Evolutionary conservation across 1,140 invertebrate genomes (phyloP), one percentile per base, ranked within the genome.

Genomic region (Stenopsyche tienmushanensis): DNA sequence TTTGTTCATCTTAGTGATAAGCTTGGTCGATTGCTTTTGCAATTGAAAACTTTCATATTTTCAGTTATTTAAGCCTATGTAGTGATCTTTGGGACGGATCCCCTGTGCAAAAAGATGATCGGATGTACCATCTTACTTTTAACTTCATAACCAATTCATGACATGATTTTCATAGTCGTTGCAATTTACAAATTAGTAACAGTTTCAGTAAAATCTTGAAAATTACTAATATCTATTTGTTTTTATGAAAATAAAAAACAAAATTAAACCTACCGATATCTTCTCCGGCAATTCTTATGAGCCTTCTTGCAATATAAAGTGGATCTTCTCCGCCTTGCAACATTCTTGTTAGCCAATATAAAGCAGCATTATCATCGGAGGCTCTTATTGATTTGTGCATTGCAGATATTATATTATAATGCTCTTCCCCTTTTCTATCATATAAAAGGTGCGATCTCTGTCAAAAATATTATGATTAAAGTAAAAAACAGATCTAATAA

Each of bases 321-420:
- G 91, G 91, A 77, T 93, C 89, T 78, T 94, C 92, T 13, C 92
- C 92, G 2, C 88, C 89, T 64, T 87, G 80, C 49, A 94, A 77
- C 84, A 93, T 93, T 64, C 92, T 80, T 3, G 89, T 86, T 2
- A 91, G 79, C 91, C 91, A 94, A 75, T 94, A 94, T 13, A 94
- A 74, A 0, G 91, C 84, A 13, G 91, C 92, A 78, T 91, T 91
- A 44, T 86, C 87, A 74, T 92, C 89, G 13, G 88, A 87, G 0
- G 90, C 91, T 71, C 92, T 81, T n/a, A 94, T 88, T 0, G 90
- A 92, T 76, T 94, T 94, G 69, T 92, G 90, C 29, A 94, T 77
- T 0, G 91, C 91, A 8, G 91, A 93, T 70, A 90, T 88, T 21
- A 86, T 86, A 72, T 93, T 89, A 74, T 92, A 94, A 77, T 93